Percentiles rank a stretch among this genome's conserved stretches.
These are phyloP conservation scores for Verasper variegatus DNA, from an alignment of 2,113 vertebrate genomes.

Conservation along the genomic window DNA sequence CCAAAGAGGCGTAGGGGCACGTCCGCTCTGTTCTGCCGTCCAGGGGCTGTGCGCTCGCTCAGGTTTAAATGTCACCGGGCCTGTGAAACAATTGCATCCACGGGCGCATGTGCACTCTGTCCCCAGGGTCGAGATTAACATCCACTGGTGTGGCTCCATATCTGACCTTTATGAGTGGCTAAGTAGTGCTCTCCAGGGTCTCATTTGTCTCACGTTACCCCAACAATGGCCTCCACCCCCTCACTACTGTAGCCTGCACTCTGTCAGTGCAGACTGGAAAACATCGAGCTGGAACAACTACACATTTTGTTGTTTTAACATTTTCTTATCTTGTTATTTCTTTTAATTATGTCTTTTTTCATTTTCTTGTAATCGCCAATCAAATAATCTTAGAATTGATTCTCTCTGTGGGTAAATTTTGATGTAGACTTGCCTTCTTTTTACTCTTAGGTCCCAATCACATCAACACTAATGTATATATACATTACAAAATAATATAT, in stretches of 20 bases:
- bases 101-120: constrained; percentile 57
- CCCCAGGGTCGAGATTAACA: constrained; percentile 79
- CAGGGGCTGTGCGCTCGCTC: constrained; percentile 50
- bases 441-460: too few relatives aligned
- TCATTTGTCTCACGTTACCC: constrained; percentile 75
- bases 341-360: too few relatives aligned
- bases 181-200: constrained; percentile 77
- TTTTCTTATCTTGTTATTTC: not conserved
- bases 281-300: not conserved
- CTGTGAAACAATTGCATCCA: constrained; percentile 72
- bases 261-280: constrained; percentile 16
- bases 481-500: too few relatives aligned
- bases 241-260: constrained; percentile 30
- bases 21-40: constrained; percentile 40
- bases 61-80: constrained; percentile 77
- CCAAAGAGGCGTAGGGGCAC: constrained; percentile 36
- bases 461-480: too few relatives aligned
- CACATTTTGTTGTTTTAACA: not conserved
- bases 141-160: constrained; percentile 69
- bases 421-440: too few relatives aligned
- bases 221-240: constrained; percentile 51
- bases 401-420: too few relatives aligned
- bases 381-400: too few relatives aligned
- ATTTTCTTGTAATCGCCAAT: too few relatives aligned
- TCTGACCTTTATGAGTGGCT: constrained; percentile 81